A percentile compares a stretch with the other conserved stretches of the same genome.
These are phyloP conservation scores for Patagioenas fasciata DNA, from an alignment of 2,113 vertebrate species.

Conservation along the genomic window DNA sequence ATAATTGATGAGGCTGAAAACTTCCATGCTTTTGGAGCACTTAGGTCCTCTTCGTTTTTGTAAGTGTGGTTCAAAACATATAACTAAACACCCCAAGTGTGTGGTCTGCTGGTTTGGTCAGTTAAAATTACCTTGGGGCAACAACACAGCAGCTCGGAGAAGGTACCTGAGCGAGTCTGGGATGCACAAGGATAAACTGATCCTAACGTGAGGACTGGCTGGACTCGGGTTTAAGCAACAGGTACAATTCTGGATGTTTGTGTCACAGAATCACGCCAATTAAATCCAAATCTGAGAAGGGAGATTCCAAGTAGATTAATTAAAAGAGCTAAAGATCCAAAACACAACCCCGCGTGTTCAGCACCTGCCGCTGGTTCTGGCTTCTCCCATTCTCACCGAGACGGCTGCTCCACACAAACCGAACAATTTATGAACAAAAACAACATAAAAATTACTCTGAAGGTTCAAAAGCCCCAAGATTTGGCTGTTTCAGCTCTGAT, in stretches of 20 bases:
- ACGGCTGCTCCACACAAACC: background rate
- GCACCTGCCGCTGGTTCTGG: background rate
- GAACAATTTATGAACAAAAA: constrained; percentile 6
- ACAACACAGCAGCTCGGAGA: background rate
- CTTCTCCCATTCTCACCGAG: background rate
- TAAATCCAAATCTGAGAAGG: background rate
- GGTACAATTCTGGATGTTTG: background rate
- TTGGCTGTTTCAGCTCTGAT: background rate
- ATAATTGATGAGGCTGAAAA: constrained; percentile 23
- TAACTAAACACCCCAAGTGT: background rate
- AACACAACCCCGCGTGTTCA: background rate
- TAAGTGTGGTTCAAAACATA: background rate
- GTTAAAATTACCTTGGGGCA: background rate
- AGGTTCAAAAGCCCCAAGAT: background rate
- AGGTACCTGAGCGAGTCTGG: background rate
- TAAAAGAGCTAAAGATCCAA: background rate
- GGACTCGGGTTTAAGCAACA: constrained; percentile 21
- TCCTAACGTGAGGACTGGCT: background rate
- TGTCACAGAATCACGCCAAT: background rate
- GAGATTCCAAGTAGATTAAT: background rate
- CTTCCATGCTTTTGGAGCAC: background rate
- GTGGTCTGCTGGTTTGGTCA: background rate
- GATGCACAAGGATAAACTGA: background rate
- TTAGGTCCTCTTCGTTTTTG: background rate
- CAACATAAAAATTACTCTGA: background rate